Evolutionary conservation across 2,113 vertebrate genomes (phyloP), one percentile per base, ranked within the genome.

Genomic region (Mobula birostris): DNA sequence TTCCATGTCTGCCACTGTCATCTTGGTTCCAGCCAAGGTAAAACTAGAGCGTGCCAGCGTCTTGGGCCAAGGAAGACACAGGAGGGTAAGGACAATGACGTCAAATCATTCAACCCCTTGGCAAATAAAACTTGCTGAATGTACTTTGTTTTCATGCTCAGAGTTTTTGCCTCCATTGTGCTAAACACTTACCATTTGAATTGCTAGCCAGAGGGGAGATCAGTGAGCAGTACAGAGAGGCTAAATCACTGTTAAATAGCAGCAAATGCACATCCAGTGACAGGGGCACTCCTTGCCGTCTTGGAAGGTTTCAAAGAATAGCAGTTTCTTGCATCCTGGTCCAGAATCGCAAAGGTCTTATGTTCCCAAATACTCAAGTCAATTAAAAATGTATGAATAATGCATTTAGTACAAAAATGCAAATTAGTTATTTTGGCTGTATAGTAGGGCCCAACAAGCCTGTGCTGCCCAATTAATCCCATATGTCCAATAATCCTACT

Each of bases 231-330:
- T 48, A 74, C 5, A 21, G 11, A 48, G 36, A 76, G 91, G 91
- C 21, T 36, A 93, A 93, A 93, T 76, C 91, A 48, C 68, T 56
- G 74, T 93, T 93, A 93, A 93, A 93, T 56, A 93, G 70, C 36
- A 36, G 27, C 32, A 24, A 21, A 74, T 93, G 85, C 85, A 90
- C 14, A 32, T 66, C 66, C 61, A 74, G 24, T 72, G 91, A 93
- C 91, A 72, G 70, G 91, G 91, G 29, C 32, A 29, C 36, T 74
- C 36, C 48, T 74, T 48, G 68, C 90, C 72, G 90, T 93, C 91
- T 93, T 93, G 68, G 91, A 93, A 93, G 91, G 68, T 48, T 74
- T 93, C 48, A 70, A 27, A 93, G 91, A 68, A 36, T 70, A 93
- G 91, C 91, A 40, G 68, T 93, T 93, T 74, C 32, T 93, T 68